A percentile compares a stretch with the other conserved stretches of the same genome.
Evolutionary conservation across 1,140 invertebrate species (phyloP).

Genomic region (Aphis gossypii): DNA sequence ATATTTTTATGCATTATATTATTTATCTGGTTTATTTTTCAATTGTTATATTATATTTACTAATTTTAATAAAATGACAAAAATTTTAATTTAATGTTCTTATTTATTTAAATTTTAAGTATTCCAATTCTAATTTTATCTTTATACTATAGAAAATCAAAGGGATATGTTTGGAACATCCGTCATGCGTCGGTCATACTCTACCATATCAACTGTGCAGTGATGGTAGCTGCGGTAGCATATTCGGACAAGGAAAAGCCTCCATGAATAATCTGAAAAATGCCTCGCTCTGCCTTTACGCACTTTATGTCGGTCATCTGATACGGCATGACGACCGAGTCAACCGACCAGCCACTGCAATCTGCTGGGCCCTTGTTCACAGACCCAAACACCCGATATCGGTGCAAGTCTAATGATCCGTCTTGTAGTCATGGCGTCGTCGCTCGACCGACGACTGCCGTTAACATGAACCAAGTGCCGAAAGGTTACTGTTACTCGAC

Average conservation of each 20-base stretch:
- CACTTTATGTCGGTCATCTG: slow-evolving; percentile 53
- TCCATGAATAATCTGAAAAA: slow-evolving; percentile 56
- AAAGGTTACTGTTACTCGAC: slow-evolving; percentile 46
- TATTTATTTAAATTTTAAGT: not conserved
- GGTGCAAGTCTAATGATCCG: slow-evolving; percentile 36
- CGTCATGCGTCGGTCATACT: slow-evolving; percentile 41
- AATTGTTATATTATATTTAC: not conserved
- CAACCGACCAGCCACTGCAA: slow-evolving; percentile 48
- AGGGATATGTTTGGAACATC: slow-evolving; percentile 55
- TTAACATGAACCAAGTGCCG: slow-evolving; percentile 43
- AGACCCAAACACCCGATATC: slow-evolving; percentile 40
- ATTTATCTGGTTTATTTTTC: not conserved
- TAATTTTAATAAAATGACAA: not conserved
- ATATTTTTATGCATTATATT: not conserved
- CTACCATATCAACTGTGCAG: slow-evolving; percentile 31
- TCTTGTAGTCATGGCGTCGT: slow-evolving; percentile 51
- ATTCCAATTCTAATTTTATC: not conserved
- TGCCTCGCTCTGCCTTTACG: slow-evolving; percentile 51
- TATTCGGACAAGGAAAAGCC: slow-evolving; percentile 57
- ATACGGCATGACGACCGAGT: slow-evolving; percentile 57
- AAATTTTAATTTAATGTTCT: not conserved
- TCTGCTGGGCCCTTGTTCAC: slow-evolving; percentile 49
- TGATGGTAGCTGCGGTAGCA: slow-evolving; percentile 40
- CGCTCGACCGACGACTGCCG: slow-evolving; percentile 49
- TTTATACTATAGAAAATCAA: slow-evolving; percentile 39